These are phyloP conservation scores for Archips crataeganus DNA, from an alignment of 2,888 invertebrate genomes.

Conservation along the genomic window DNA sequence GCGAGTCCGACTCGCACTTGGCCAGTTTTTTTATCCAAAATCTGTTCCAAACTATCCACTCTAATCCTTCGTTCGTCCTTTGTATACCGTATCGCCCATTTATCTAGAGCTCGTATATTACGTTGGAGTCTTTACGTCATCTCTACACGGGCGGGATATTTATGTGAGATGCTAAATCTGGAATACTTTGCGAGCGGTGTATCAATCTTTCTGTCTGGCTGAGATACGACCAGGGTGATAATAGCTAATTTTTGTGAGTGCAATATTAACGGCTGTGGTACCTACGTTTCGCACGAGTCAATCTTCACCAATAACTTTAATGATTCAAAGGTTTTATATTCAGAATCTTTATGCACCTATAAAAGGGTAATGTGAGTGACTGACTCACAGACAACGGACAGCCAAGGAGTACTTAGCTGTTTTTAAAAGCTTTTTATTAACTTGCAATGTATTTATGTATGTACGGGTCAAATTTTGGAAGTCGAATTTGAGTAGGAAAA, in stretches of 20 bases:
- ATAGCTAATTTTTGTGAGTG: conserved; percentile 18
- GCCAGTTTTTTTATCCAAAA: background rate
- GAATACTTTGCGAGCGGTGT: background rate
- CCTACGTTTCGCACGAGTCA: background rate
- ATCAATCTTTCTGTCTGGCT: conserved; percentile 1
- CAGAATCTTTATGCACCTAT: background rate
- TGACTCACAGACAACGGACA: no score
- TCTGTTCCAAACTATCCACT: background rate
- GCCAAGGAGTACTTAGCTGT: no score
- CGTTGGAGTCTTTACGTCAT: background rate
- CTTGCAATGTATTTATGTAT: no score
- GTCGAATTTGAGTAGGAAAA: no score
- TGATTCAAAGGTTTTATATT: background rate
- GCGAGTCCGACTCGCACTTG: no score
- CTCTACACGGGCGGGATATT: background rate
- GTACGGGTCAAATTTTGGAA: no score
- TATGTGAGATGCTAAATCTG: background rate
- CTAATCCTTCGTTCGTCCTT: background rate
- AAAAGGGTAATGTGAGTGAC: no score
- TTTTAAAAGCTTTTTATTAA: no score
- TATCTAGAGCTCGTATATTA: background rate
- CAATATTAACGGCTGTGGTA: conserved; percentile 22
- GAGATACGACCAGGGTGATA: background rate
- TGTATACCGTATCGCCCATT: background rate
- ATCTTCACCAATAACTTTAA: conserved; percentile 4